Evolutionary conservation across 2,888 invertebrate genomes (phyloP).

Genomic region (Taphrorychus bicolor): DNA sequence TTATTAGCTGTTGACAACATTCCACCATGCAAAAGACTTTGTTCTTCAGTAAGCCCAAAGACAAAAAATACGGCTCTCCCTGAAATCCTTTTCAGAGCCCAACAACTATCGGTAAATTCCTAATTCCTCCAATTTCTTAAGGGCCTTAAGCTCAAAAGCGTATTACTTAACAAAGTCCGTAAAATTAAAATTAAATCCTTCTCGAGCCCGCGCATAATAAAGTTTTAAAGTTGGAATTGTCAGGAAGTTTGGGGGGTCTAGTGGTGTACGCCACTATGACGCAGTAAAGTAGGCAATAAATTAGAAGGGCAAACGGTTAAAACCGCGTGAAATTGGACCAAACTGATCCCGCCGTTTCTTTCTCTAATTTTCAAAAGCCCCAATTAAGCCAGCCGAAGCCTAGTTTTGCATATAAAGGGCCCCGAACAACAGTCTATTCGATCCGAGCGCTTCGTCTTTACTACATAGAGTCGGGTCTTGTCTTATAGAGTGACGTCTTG

Average conservation of each 20-base stretch:
- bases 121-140: not conserved
- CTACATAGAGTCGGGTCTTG: not conserved
- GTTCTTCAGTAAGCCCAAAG: too few species aligned
- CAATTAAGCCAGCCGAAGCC: constrained; percentile 39
- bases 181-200: constrained; percentile 27
- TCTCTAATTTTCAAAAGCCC: constrained; percentile 41
- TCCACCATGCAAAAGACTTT: too few species aligned
- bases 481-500: not conserved
- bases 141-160: not conserved
- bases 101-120: too few species aligned
- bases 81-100: too few species aligned
- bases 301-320: constrained; percentile 39
- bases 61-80: too few species aligned
- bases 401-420: constrained; percentile 42
- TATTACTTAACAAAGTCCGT: constrained; percentile 3
- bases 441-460: not conserved
- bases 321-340: constrained; percentile 41
- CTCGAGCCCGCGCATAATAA: constrained; percentile 17
- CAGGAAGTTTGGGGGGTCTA: constrained; percentile 8
- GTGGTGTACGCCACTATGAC: constrained; percentile 40
- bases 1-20: too few species aligned
- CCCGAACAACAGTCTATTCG: constrained; percentile 6
- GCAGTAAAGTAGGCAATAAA: constrained; percentile 36
- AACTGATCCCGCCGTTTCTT: constrained; percentile 40
- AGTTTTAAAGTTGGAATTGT: constrained; percentile 19